Conservation (phyloP, 2,113 vertebrate genomes). For the Panthera tigris region DNA sequence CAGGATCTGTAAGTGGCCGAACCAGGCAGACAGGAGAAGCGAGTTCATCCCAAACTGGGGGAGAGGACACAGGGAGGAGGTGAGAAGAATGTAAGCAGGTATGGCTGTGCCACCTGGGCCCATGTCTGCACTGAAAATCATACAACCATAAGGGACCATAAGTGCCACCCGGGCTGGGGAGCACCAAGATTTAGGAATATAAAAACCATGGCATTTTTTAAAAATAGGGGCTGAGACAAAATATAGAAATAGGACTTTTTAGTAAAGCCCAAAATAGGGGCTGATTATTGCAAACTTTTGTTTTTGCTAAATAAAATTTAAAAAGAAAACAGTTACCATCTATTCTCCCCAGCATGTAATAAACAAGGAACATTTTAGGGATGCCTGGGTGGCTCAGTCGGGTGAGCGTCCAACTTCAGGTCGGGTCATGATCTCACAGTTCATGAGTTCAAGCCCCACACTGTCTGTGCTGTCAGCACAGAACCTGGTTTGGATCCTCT, state of each 20-base stretch:
- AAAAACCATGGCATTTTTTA: background rate
- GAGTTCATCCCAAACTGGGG: conserved; percentile 95
- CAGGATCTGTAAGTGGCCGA: conserved; percentile 90
- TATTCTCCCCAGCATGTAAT: background rate
- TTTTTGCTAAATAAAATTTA: background rate
- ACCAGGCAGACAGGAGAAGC: conserved; percentile 93
- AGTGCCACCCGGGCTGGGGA: background rate
- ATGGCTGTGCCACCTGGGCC: background rate
- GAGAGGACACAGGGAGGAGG: conserved; percentile 13
- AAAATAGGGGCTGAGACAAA: background rate
- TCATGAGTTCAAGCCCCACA: too few relatives aligned
- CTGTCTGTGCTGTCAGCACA: too few relatives aligned
- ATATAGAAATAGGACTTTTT: too few relatives aligned
- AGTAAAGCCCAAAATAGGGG: background rate
- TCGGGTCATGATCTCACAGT: too few relatives aligned
- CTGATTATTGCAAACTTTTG: background rate
- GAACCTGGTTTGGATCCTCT: too few relatives aligned
- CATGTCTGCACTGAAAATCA: background rate
- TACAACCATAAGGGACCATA: too few relatives aligned
- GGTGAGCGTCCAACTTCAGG: too few relatives aligned
- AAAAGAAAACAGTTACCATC: background rate
- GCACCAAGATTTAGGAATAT: background rate
- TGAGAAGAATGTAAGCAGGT: background rate
- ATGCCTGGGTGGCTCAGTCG: too few relatives aligned
- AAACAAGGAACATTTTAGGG: background rate